Evolutionary conservation across 2,113 vertebrate genomes (phyloP).

Genomic region (Gila orcuttii): DNA sequence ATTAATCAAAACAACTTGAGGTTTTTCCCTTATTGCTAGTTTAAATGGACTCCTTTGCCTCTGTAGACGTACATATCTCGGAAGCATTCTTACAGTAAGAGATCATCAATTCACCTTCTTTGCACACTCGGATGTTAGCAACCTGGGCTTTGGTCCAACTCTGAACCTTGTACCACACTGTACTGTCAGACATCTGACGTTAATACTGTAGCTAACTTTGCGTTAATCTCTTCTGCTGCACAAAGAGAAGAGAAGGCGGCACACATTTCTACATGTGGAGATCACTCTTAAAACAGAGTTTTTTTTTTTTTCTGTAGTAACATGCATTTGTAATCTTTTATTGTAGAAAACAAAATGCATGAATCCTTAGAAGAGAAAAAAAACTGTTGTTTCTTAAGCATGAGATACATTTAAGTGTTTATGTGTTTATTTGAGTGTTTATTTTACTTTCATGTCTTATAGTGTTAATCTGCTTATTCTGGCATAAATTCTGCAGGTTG

Average conservation of each 20-base stretch:
- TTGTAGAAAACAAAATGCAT: too few relatives aligned
- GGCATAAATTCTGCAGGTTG: slow-evolving; percentile 22
- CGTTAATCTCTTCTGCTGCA: slow-evolving; percentile 10
- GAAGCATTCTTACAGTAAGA: not conserved
- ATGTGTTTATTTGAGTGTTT: not conserved
- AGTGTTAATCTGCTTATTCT: not conserved
- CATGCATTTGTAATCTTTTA: too few relatives aligned
- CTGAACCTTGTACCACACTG: slow-evolving; percentile 19
- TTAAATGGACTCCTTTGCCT: slow-evolving; percentile 29
- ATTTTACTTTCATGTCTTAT: not conserved
- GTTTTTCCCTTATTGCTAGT: slow-evolving; percentile 37
- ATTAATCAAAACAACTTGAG: slow-evolving; percentile 53
- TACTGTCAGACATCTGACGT: slow-evolving; percentile 39
- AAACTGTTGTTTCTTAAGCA: not conserved
- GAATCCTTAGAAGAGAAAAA: not conserved
- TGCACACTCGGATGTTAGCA: slow-evolving; percentile 15
- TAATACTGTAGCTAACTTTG: slow-evolving; percentile 36
- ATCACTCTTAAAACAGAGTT: not conserved
- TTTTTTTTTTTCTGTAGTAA: too few relatives aligned
- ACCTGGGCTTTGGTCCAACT: slow-evolving; percentile 33
- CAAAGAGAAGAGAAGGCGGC: too few relatives aligned
- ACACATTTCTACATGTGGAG: too few relatives aligned
- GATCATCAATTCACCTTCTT: slow-evolving; percentile 35
- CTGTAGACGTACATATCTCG: slow-evolving; percentile 35
- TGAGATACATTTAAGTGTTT: not conserved